phyloP scores from a whole-genome alignment of 1,140 invertebrate species.

The Frieseomelitta varia region DNA sequence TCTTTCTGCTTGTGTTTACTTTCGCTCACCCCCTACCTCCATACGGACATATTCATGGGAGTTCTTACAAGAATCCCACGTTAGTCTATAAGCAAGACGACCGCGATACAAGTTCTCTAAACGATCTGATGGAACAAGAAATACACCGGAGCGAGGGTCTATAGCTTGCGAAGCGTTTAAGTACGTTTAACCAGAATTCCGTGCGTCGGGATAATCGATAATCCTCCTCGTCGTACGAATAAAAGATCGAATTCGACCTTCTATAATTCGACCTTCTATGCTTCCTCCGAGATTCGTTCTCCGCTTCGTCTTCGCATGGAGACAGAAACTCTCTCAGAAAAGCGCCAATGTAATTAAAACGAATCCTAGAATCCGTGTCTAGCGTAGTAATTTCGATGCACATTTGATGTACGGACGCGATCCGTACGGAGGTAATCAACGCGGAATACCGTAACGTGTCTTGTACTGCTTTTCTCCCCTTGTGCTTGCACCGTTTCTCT shows the following conservation, averaged over 20 bases:
- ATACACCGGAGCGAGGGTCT: no score
- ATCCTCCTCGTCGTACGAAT: neutral
- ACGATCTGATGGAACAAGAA: neutral
- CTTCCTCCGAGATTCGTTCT: no score
- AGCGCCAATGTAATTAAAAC: conserved; percentile 53
- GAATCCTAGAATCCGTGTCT: conserved; percentile 27
- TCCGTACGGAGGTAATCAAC: conserved; percentile 74
- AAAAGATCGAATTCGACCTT: neutral
- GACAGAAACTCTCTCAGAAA: neutral
- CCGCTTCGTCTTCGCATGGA: no score
- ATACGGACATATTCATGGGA: neutral
- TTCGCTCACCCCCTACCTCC: neutral
- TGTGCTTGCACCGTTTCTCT: neutral
- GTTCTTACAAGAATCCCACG: neutral
- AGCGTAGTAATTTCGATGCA: conserved; percentile 45
- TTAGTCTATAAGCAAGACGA: neutral
- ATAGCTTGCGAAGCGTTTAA: neutral
- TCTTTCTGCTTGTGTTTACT: neutral
- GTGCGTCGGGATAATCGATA: neutral
- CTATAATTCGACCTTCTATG: neutral
- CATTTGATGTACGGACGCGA: conserved; percentile 57
- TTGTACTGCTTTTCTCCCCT: conserved; percentile 27
- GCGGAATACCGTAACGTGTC: conserved; percentile 72
- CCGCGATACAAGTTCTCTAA: neutral
- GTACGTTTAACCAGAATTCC: conserved; percentile 11